Evolutionary conservation across 1,140 invertebrate species (phyloP), one percentile per base, ranked within the genome.

Genomic region (Conus ventricosus): DNA sequence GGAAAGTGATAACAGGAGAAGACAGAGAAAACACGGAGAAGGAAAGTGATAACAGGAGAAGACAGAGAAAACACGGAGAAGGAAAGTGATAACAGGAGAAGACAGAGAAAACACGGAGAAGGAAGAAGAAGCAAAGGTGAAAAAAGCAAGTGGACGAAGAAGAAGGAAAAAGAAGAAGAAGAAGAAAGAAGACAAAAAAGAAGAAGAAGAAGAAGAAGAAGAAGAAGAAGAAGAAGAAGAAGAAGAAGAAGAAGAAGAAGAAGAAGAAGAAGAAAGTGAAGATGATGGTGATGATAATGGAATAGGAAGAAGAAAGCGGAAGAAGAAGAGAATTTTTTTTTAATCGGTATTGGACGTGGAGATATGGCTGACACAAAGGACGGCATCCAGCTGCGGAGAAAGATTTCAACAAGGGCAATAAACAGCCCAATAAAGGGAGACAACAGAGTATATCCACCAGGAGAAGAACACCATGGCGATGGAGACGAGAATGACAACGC

Each of bases 231-330:
- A 80, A n/a, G n/a, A 80, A 80, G 51, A 27, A 27, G 51, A 53
- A 80, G 51, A 53, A 80, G 78, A 53, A 80, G 51, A 23, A 80
- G 51, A 53, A 80, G 51, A 53, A 80, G 51, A 53, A 80, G 51
- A 53, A 80, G 51, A 53, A 80, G 51, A 53, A 80, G 51, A 53
- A 80, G 51, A 53, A 80, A n/a, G n/a, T 13, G 4, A 53, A 80
- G 51, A 53, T 13, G 51, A 53, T 13, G 1, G n/a, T 13, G 51
- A 53, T 13, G 51, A 53, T 13, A n/a, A 53, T 13, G 11, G 78
- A 80, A 80, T 2, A 80, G 23, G 78, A 80, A 80, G 78, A 80
- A 80, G 78, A 80, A 80, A 23, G 23, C 3, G 78, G 60, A 80
- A 80, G 78, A 80, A 84, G 27, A 53, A 53, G 10, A 53, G 39